A percentile compares a stretch with the other conserved stretches of the same genome.
Evolutionary conservation across 1,140 invertebrate genomes (phyloP).

Genomic region (Zaprionus inermis): DNA sequence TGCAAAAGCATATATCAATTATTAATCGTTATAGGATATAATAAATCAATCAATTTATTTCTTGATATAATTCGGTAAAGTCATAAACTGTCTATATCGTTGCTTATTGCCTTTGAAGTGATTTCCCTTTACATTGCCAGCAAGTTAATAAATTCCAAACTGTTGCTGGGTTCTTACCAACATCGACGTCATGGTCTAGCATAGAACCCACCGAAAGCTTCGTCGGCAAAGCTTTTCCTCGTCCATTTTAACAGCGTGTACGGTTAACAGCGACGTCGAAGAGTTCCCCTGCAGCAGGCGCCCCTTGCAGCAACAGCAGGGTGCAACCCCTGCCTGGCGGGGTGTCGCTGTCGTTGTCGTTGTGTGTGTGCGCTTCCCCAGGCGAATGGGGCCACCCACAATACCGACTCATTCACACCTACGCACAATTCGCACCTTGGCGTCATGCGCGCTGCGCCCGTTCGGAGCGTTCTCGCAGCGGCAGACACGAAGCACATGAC

Average conservation of each 20-base stretch:
- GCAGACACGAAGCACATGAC: slow-evolving; percentile 11
- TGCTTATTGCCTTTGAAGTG: background rate
- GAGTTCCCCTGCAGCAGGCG: slow-evolving; percentile 15
- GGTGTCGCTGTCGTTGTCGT: too few species aligned
- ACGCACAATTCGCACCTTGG: slow-evolving; percentile 70
- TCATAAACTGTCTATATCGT: background rate
- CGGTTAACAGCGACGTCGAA: slow-evolving; percentile 3
- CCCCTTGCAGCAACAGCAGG: slow-evolving; percentile 67
- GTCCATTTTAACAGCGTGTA: slow-evolving; percentile 1
- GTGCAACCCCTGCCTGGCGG: slow-evolving; percentile 22
- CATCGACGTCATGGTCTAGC: background rate
- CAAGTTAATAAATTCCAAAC: slow-evolving; percentile 33
- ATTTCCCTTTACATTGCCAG: slow-evolving; percentile 11
- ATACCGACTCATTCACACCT: slow-evolving; percentile 54
- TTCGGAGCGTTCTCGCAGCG: slow-evolving; percentile 61
- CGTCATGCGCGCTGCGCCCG: slow-evolving; percentile 69
- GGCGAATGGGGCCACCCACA: slow-evolving; percentile 19
- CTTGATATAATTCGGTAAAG: too few species aligned
- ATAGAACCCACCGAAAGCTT: slow-evolving; percentile 19
- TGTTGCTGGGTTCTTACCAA: slow-evolving; percentile 34
- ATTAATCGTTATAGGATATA: too few species aligned
- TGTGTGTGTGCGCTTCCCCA: slow-evolving; percentile 7
- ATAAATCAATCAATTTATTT: too few species aligned
- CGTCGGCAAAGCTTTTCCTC: slow-evolving; percentile 22
- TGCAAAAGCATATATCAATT: too few species aligned